phyloP scores from a whole-genome alignment of 92 coral and sea anemone genomes.

The Phenganax subtilis region DNA sequence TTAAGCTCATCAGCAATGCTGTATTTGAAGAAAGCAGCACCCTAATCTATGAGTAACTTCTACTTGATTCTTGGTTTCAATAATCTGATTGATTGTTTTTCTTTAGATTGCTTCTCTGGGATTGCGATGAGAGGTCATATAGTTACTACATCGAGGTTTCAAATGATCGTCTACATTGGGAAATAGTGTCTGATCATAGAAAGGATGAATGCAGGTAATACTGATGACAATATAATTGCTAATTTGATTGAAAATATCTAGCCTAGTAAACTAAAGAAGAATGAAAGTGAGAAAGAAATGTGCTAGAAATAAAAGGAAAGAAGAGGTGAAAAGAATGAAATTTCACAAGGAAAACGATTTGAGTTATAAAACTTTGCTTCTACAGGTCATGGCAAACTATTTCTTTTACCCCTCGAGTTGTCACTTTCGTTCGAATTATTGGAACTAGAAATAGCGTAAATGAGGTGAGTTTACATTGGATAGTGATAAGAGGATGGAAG shows the following conservation, averaged over 20 bases:
- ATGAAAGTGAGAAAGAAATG: too few relatives aligned
- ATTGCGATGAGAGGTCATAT: slow-evolving; percentile 87
- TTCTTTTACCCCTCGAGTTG: slow-evolving; percentile 64
- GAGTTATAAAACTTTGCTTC: neutral
- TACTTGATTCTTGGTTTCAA: neutral
- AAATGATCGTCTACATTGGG: slow-evolving; percentile 84
- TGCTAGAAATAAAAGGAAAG: too few relatives aligned
- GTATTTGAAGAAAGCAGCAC: too few relatives aligned
- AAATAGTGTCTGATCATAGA: slow-evolving; percentile 69
- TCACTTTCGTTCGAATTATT: slow-evolving; percentile 76
- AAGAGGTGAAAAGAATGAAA: too few relatives aligned
- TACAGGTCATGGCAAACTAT: slow-evolving; percentile 82
- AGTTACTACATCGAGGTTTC: slow-evolving; percentile 89
- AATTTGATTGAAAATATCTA: too few relatives aligned
- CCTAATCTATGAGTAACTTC: neutral
- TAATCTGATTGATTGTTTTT: neutral
- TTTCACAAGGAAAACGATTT: too few relatives aligned
- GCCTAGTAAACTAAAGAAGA: neutral
- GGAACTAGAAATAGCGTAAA: slow-evolving; percentile 86
- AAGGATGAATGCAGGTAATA: slow-evolving; percentile 76
- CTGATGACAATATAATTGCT: too few relatives aligned
- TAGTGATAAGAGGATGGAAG: too few relatives aligned
- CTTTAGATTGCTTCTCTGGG: slow-evolving; percentile 88
- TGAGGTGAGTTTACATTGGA: slow-evolving; percentile 56
- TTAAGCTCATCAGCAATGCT: too few relatives aligned